Conservation (phyloP, 2,113 vertebrate species). For the Apeltes quadracus region DNA sequence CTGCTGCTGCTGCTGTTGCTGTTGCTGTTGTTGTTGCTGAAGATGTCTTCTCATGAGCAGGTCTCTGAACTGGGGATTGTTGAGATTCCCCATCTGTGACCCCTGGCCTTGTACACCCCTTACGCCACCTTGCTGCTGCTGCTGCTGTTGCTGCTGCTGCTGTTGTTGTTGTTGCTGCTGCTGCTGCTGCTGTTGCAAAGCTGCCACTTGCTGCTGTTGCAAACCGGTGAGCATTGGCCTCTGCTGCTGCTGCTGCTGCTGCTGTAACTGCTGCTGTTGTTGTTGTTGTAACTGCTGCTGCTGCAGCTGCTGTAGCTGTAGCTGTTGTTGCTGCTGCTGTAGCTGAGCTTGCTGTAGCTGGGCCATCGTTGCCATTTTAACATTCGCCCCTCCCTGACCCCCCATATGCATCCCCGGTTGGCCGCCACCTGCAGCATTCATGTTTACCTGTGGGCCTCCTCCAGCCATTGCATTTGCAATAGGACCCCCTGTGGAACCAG, state of each 20-base stretch:
- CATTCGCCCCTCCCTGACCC: conserved; percentile 67
- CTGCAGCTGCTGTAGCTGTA: conserved; percentile 83
- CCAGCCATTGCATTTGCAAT: conserved; percentile 74
- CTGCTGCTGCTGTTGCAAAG: conserved; percentile 84
- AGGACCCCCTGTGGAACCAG: conserved; percentile 73
- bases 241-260: conserved; percentile 84
- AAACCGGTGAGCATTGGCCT: conserved; percentile 72
- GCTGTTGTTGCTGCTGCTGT: conserved; percentile 82
- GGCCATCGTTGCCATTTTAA: conserved; percentile 75
- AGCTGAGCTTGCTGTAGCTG: conserved; percentile 81
- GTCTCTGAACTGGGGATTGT: conserved; percentile 87
- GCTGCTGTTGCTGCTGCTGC: conserved; percentile 79
- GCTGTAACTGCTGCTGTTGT: conserved; percentile 83
- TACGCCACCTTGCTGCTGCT: conserved; percentile 57
- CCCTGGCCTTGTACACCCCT: conserved; percentile 82
- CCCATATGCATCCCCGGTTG: conserved; percentile 88
- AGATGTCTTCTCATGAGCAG: conserved; percentile 89
- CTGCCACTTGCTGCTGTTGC: conserved; percentile 70
- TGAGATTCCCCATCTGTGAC: conserved; percentile 80
- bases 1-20: conserved; percentile 83
- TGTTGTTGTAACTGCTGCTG: conserved; percentile 82
- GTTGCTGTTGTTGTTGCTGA: conserved; percentile 82
- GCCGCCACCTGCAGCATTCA: conserved; percentile 77
- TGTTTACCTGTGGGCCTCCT: conserved; percentile 82
- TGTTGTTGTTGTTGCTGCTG: conserved; percentile 85